Conservation (phyloP, 2,797 vertebrate genomes). For the Tinamus major region DNA sequence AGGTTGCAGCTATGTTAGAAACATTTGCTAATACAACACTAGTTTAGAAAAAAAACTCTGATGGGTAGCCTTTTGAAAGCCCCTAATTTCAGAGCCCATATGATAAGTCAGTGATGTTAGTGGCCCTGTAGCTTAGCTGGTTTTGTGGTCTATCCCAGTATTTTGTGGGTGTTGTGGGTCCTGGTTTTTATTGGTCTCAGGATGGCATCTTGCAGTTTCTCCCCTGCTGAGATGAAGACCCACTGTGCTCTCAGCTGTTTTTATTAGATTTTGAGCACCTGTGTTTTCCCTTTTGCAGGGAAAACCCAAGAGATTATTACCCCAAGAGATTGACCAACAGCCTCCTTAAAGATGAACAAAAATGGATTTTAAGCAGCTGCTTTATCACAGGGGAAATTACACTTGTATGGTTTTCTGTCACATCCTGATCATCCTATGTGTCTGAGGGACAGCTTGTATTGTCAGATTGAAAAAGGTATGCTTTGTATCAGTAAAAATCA, state of each 20-base stretch:
- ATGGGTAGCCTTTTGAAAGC: rapidly evolving
- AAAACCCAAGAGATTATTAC: background rate
- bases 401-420: background rate
- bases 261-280: background rate
- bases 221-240: too few relatives aligned
- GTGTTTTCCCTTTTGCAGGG: background rate
- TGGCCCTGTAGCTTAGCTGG: rapidly evolving
- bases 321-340: too few relatives aligned
- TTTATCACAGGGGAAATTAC: background rate
- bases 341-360: too few relatives aligned
- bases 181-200: rapidly evolving
- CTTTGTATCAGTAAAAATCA: background rate
- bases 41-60: rapidly evolving
- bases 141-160: rapidly evolving
- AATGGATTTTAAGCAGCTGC: background rate
- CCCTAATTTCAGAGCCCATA: rapidly evolving
- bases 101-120: rapidly evolving
- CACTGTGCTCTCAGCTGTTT: too few relatives aligned
- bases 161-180: rapidly evolving
- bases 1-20: background rate
- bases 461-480: background rate
- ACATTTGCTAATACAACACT: background rate
- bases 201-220: background rate
- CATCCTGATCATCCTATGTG: background rate
- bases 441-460: background rate